Conservation (phyloP, 1,140 invertebrate species). For the Drosophila bipectinata region DNA sequence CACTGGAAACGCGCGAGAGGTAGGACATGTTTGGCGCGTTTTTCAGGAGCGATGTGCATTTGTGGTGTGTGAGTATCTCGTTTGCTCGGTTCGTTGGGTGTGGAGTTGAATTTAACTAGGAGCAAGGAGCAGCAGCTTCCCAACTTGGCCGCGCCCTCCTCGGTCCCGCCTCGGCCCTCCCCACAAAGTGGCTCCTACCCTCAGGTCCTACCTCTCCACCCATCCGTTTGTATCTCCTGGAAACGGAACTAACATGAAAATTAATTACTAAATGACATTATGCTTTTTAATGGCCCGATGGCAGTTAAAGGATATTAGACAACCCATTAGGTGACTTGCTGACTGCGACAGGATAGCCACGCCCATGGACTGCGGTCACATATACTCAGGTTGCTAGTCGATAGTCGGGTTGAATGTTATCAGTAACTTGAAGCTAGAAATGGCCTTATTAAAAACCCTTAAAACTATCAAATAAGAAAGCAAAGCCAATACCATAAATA, state of each 20-base stretch:
- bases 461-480: conserved; percentile 27
- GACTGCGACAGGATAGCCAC: conserved; percentile 30
- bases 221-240: conserved; percentile 15
- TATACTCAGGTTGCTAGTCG: too few species aligned
- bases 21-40: conserved; percentile 83
- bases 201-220: background rate
- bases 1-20: conserved; percentile 78
- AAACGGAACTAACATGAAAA: conserved; percentile 67
- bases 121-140: too few species aligned
- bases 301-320: conserved; percentile 81
- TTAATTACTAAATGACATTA: conserved; percentile 82
- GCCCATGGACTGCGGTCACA: conserved; percentile 7
- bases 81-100: conserved; percentile 14
- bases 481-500: conserved; percentile 78
- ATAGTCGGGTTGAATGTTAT: too few species aligned
- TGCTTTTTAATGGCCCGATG: conserved; percentile 78
- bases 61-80: conserved; percentile 7
- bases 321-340: conserved; percentile 71
- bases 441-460: too few species aligned
- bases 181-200: conserved; percentile 27
- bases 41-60: conserved; percentile 45
- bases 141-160: background rate
- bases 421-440: too few species aligned
- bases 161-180: too few species aligned
- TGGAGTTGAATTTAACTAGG: background rate